Evolutionary conservation across 2,888 invertebrate species (phyloP), one percentile per base, ranked within the genome.

Genomic region (Coremacera marginata): DNA sequence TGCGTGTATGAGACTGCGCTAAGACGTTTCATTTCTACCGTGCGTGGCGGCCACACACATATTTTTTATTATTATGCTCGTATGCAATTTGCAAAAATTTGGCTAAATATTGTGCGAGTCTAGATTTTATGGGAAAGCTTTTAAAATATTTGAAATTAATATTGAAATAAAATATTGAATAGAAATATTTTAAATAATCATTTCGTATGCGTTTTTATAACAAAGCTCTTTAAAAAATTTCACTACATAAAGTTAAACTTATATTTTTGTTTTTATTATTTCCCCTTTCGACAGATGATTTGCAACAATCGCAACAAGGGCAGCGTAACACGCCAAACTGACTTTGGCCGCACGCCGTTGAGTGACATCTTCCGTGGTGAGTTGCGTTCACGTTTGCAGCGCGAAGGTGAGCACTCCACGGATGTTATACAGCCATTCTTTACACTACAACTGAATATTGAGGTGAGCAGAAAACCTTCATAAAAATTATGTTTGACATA

Each of bases 381-480:
- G 86, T 92, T 97, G 80, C 93, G 97, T 78, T 95, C 96, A 62
- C 93, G 95, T 14, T 92, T 98, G 79, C 94, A 94, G 82, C 92
- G 95, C 78, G 93, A 94, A 85, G 89, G 90, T 14, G 90, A 90
- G 83, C 88, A 90, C 83, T 93, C 95, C 82, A 96, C 97, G 0
- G 97, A 97, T 87, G 96, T 95, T 82, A 94, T 98, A 81, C 96
- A 98, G 89, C 98, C 98, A 0, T 98, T 98, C 91, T 98, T 98
- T 89, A 97, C 98, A 0, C 91, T 98, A 79, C 98, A 97, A 88
- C 92, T 98, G 44, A 97, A 98, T 86, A 97, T 98, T 83, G 96
- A 97, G 92, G 97, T 96, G 87, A 86, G 81, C 72, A 27, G 2
- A 25, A 19, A 31, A 19, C 5, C n/a, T n/a, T n/a, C n/a, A n/a